phyloP scores from a whole-genome alignment of 2,888 invertebrate species.

The Polyommatus icarus region DNA sequence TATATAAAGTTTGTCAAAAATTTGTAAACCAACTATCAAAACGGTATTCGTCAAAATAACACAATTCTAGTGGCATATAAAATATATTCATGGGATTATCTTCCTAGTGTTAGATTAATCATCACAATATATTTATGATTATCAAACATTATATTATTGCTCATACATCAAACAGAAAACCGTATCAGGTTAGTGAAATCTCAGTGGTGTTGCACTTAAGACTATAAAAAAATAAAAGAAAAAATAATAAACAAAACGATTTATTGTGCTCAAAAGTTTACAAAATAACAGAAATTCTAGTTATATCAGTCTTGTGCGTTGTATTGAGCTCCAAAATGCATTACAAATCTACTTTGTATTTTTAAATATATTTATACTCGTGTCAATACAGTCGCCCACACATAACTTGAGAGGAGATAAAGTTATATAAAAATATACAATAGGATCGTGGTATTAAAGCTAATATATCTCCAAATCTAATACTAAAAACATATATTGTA shows the following conservation, averaged over 20 bases:
- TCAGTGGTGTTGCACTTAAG: not conserved
- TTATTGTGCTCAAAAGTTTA: conserved; percentile 78
- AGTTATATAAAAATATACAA: conserved; percentile 17
- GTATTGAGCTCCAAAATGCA: conserved; percentile 77
- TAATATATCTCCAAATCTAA: not conserved
- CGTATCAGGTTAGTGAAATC: conserved; percentile 10
- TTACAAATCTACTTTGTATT: conserved; percentile 64
- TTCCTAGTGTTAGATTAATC: not conserved
- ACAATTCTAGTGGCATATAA: conserved; percentile 4
- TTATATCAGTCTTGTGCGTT: conserved; percentile 79
- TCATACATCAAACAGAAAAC: conserved; percentile 75
- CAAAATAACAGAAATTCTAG: conserved; percentile 68
- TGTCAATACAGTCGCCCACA: conserved; percentile 27
- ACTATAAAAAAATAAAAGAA: conserved; percentile 60
- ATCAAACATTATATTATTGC: conserved; percentile 37
- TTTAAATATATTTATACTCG: conserved; percentile 44
- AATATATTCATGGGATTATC: not conserved
- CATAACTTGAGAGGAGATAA: conserved; percentile 34
- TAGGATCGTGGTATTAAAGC: conserved; percentile 20
- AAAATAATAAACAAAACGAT: conserved; percentile 69
- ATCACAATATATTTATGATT: not conserved
- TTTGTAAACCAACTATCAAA: not conserved
- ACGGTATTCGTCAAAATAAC: not conserved
- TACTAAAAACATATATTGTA: conserved; percentile 11
- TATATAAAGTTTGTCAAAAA: not conserved